Conservation (phyloP, 2,113 vertebrate genomes). For the Engraulis encrasicolus region DNA sequence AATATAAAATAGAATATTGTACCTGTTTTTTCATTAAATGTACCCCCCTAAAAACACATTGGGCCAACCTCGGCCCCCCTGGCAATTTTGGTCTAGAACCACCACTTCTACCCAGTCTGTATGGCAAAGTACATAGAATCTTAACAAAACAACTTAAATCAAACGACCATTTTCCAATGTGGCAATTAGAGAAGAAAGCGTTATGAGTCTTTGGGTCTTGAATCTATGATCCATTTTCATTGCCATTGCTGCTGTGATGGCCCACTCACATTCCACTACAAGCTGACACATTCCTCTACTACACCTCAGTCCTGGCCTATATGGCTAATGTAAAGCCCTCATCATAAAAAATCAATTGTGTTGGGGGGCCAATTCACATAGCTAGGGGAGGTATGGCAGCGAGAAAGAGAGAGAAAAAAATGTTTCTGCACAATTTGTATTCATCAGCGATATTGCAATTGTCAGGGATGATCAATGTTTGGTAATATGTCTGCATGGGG, state of each 20-base stretch:
- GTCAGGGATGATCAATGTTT: constrained; percentile 80
- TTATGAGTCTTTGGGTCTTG: too few species aligned
- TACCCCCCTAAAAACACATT: too few species aligned
- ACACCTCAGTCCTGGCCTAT: constrained; percentile 18
- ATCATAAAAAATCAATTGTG: constrained; percentile 41
- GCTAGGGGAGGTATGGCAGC: background rate
- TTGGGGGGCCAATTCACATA: constrained; percentile 40
- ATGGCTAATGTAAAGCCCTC: constrained; percentile 39
- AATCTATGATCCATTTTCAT: too few species aligned
- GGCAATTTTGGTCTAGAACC: too few species aligned
- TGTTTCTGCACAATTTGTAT: constrained; percentile 65
- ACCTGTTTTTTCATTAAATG: too few species aligned
- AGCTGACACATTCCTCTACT: constrained; percentile 20
- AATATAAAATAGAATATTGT: too few species aligned
- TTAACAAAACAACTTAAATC: background rate
- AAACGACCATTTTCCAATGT: too few species aligned
- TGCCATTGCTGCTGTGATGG: background rate
- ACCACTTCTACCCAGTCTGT: background rate
- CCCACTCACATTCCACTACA: background rate
- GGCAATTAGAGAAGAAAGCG: too few species aligned
- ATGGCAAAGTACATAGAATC: background rate
- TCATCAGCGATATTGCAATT: constrained; percentile 72
- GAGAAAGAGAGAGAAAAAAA: too few species aligned
- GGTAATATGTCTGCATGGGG: constrained; percentile 79
- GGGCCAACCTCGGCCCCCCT: too few species aligned